Percentiles rank a stretch among this genome's conserved stretches.
These are phyloP conservation scores for Myiothlypis coronata DNA, from an alignment of 2,797 vertebrate species.

Conservation along the genomic window DNA sequence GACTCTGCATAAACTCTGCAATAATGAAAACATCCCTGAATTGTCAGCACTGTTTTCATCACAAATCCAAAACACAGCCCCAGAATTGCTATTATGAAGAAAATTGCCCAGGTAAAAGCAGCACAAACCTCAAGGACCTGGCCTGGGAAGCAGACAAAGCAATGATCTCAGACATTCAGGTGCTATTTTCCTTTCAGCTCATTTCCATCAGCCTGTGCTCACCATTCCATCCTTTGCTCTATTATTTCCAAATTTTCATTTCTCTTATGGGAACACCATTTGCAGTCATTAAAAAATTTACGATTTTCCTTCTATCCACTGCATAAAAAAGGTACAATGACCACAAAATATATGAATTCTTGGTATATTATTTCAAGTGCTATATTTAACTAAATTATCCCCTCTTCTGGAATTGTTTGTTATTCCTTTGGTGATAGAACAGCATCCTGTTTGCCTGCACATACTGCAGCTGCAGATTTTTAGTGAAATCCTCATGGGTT, in stretches of 20 bases:
- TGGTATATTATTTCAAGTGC: constrained; percentile 30
- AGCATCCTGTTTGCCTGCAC: constrained; percentile 64
- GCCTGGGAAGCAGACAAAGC: background rate
- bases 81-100: background rate
- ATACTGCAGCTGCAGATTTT: constrained; percentile 55
- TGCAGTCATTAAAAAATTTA: background rate
- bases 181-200: background rate
- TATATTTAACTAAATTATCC: constrained; percentile 62
- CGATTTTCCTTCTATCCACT: background rate
- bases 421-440: constrained; percentile 61
- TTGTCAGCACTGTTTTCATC: background rate
- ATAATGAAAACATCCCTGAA: background rate
- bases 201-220: background rate
- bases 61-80: background rate
- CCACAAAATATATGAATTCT: background rate
- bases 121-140: background rate
- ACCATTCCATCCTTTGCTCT: background rate
- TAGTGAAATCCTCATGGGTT: constrained; percentile 53
- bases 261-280: background rate
- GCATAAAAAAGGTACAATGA: background rate
- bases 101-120: background rate
- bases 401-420: constrained; percentile 62
- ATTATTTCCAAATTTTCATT: background rate
- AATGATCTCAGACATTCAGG: background rate
- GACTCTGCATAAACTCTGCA: background rate